Percentiles rank a stretch among this genome's conserved stretches.
phyloP scores from a whole-genome alignment of 1,140 invertebrate species.

The Heliconius nattereri region DNA sequence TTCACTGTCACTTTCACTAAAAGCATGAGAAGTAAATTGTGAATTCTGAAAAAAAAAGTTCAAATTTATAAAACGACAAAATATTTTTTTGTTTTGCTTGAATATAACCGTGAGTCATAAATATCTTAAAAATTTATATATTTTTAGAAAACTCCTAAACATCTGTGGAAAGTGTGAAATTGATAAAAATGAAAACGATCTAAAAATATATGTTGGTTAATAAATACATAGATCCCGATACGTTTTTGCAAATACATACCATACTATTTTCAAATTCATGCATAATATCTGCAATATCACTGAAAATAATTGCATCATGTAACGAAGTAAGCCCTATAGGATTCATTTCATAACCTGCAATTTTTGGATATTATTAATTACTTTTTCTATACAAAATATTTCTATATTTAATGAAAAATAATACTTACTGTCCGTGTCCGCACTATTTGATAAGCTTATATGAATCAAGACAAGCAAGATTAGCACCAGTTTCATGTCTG shows the following conservation, averaged over 20 bases:
- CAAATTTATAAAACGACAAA: neutral
- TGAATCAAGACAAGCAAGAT: slow-evolving; percentile 35
- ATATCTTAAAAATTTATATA: neutral
- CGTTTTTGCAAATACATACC: slow-evolving; percentile 46
- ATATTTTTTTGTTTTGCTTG: too few species aligned
- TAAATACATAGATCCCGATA: too few species aligned
- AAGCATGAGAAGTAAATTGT: slow-evolving; percentile 41
- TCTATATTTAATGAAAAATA: neutral
- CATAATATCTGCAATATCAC: slow-evolving; percentile 68
- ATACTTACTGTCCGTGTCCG: slow-evolving; percentile 54
- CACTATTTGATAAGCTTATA: slow-evolving; percentile 27
- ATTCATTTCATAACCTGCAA: slow-evolving; percentile 46
- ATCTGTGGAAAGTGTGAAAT: neutral
- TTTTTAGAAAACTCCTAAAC: neutral
- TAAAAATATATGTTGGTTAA: too few species aligned
- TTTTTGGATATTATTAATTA: neutral
- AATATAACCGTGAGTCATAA: too few species aligned
- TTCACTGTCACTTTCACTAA: slow-evolving; percentile 61
- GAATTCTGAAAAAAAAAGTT: slow-evolving; percentile 51
- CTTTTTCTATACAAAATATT: neutral
- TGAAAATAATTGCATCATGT: slow-evolving; percentile 68
- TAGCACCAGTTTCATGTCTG: slow-evolving; percentile 20
- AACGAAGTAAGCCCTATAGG: slow-evolving; percentile 53
- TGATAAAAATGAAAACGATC: too few species aligned
- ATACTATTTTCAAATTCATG: slow-evolving; percentile 65